These are phyloP conservation scores for Xenops minutus DNA, from an alignment of 2,797 vertebrate genomes.

Conservation along the genomic window DNA sequence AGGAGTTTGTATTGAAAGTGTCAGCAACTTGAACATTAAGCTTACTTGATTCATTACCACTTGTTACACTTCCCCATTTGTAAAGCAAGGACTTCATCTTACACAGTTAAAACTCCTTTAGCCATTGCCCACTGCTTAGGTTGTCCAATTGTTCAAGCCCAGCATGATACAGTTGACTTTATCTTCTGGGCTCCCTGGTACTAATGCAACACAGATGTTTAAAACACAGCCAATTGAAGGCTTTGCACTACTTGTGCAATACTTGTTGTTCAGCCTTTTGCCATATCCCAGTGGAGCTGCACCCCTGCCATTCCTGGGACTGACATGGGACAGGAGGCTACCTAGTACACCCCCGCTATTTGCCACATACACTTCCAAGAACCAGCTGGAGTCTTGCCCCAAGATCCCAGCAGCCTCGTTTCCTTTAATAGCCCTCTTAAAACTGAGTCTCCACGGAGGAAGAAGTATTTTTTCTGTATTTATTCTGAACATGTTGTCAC, in stretches of 20 bases:
- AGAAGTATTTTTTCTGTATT: neutral
- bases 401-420: slow-evolving; percentile 20
- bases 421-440: slow-evolving; percentile 24
- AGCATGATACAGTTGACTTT: neutral
- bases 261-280: neutral
- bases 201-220: neutral
- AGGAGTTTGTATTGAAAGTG: neutral
- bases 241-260: rapidly evolving
- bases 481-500: neutral
- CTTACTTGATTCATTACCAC: neutral
- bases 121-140: neutral
- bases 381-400: neutral
- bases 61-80: neutral
- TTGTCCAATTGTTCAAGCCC: neutral
- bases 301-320: neutral
- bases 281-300: neutral
- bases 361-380: neutral
- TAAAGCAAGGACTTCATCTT: neutral
- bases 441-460: neutral
- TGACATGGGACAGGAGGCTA: neutral
- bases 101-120: neutral
- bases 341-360: neutral
- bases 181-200: neutral
- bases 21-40: rapidly evolving
- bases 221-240: neutral